Base-by-base conservation (phyloP, 2,888 invertebrate genomes). In the Mesorhabditis sp. region DNA sequence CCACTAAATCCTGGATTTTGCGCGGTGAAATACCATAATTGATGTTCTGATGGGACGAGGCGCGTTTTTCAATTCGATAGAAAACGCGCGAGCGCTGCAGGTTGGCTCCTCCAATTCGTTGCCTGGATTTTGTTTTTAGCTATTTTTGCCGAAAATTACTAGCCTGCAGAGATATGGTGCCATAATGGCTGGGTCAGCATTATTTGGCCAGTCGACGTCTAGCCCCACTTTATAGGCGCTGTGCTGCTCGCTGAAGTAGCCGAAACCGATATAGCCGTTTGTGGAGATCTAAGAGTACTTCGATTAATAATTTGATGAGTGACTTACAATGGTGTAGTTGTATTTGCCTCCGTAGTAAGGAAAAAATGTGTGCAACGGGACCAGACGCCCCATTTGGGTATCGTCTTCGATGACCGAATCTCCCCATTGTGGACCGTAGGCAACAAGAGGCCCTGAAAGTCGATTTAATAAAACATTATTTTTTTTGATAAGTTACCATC, bases 311-410 rank as follows among this genome's bases (percentile, higher is more conserved):
- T 5, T n/a, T 43, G 41, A 62, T 62, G 41, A 4, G 13, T 64
- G 28, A 66, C 72, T 50, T 43, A 81, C 80, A 67, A 79, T 79
- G 4, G 82, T 82, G 74, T 82, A 83, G 68, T 82, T 82, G 70
- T 82, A 82, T 61, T 74, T 73, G 7, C 82, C 82, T 7, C 82
- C 82, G 67, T 82, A 82, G 71, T 78, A 82, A 10, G 82, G 82
- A 69, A 82, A 82, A 69, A 76, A 81, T 66, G 76, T 67, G 67
- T 83, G 77, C 28, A 83, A 72, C 4, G 65, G 67, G 45, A 72
- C 66, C 42, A 71, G 72, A 15, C 67, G 28, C 7, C 70, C 70
- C 28, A 67, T 68, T 43, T 70, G 70, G 5, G 69, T 5, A 15
- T 70, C 67, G 45, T 72, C 69, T 50, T 70, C 72, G 4, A 67